A percentile compares a stretch with the other conserved stretches of the same genome.
Evolutionary conservation across 2,113 vertebrate species (phyloP).

Genomic region (Python bivittatus): DNA sequence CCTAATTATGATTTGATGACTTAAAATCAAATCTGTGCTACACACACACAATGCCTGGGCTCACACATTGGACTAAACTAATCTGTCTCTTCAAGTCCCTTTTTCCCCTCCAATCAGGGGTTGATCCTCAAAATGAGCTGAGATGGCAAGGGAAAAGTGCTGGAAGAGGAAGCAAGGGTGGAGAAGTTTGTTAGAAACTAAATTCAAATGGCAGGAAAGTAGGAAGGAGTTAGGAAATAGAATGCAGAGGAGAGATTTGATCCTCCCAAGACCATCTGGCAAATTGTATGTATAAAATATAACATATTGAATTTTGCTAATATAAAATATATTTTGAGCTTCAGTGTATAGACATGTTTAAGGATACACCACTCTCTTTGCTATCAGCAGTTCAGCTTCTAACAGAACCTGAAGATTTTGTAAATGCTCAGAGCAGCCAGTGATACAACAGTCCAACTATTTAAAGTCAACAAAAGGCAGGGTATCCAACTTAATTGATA

Average conservation of each 20-base stretch:
- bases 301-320: not conserved
- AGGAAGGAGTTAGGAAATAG: not conserved
- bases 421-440: constrained; percentile 25
- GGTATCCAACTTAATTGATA: constrained; percentile 56
- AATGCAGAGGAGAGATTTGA: not conserved
- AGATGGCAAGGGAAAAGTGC: not conserved
- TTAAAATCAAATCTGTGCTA: not conserved
- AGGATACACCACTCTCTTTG: not conserved
- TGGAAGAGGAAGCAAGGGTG: not conserved
- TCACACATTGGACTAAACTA: not conserved
- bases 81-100: not conserved
- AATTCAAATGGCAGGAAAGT: not conserved
- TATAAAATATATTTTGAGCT: not conserved
- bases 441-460: constrained; percentile 39
- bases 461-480: constrained; percentile 59
- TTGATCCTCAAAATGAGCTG: not conserved
- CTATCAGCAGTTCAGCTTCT: constrained; percentile 9
- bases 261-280: not conserved
- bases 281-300: not conserved
- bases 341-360: not conserved
- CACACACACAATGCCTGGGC: not conserved
- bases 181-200: not conserved
- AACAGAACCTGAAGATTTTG: constrained; percentile 19
- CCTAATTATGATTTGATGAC: not conserved
- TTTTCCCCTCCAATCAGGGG: not conserved